Evolutionary conservation across 2,113 vertebrate genomes (phyloP).

Genomic region (Chaetura pelagica): DNA sequence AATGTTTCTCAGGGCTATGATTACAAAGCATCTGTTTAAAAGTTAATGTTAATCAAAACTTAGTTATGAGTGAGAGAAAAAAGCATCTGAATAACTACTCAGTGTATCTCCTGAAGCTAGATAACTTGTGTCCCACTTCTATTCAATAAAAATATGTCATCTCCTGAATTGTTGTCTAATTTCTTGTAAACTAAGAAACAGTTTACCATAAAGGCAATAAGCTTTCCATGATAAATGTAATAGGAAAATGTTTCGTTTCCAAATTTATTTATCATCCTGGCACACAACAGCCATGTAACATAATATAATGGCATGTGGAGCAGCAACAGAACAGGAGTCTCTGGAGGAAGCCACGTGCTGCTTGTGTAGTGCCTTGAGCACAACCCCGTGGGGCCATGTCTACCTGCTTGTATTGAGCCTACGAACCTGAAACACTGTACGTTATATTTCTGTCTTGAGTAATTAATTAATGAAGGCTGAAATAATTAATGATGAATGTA

Average conservation of each 20-base stretch:
- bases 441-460: constrained; percentile 71
- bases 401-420: constrained; percentile 28
- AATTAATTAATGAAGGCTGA: constrained; percentile 80
- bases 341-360: not conserved
- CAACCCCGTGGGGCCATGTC: not conserved
- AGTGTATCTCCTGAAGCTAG: not conserved
- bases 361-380: constrained; percentile 14
- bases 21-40: constrained; percentile 3
- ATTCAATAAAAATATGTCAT: not conserved
- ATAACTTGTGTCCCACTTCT: not conserved
- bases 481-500: constrained; percentile 83
- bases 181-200: not conserved
- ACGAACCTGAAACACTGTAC: constrained; percentile 32
- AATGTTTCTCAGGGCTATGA: not conserved
- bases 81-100: fast-evolving
- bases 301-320: not conserved
- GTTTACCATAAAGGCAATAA: not conserved
- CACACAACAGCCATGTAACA: not conserved
- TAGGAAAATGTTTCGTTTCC: not conserved
- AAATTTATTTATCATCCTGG: not conserved
- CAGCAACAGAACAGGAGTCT: not conserved
- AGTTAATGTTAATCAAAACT: constrained; percentile 19
- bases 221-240: not conserved
- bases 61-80: not conserved
- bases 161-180: not conserved